phyloP scores from a whole-genome alignment of 1,140 invertebrate genomes.

The Scaptomyza hsui region DNA sequence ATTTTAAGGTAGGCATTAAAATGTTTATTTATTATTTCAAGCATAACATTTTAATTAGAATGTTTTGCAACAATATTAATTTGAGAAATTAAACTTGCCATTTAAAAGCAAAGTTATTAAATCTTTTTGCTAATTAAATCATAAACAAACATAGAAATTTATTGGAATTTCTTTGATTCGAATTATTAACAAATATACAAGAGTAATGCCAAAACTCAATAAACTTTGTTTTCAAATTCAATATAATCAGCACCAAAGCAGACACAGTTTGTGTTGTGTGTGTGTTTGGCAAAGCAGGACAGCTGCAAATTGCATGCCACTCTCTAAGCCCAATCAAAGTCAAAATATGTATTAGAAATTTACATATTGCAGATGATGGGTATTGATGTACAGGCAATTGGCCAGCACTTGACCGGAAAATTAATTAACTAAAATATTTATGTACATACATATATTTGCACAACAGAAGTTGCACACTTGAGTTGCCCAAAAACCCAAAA shows the following conservation, averaged over 20 bases:
- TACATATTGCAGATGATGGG: conserved; percentile 6
- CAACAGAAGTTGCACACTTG: conserved; percentile 18
- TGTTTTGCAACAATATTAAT: too few species aligned
- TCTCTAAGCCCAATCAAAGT: conserved; percentile 7
- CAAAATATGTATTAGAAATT: background rate
- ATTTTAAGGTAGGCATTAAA: background rate
- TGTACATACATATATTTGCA: conserved; percentile 32
- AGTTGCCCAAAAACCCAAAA: conserved; percentile 39
- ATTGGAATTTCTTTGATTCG: too few species aligned
- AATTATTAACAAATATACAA: too few species aligned
- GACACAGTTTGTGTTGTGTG: background rate
- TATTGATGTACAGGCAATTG: conserved; percentile 44
- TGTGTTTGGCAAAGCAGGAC: background rate
- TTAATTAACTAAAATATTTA: conserved; percentile 76
- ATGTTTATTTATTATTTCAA: too few species aligned
- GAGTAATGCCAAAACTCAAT: too few species aligned
- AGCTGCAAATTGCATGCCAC: background rate
- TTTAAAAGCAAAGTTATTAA: too few species aligned
- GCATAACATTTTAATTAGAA: too few species aligned
- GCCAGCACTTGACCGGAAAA: conserved; percentile 71
- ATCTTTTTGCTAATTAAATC: too few species aligned
- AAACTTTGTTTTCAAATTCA: too few species aligned
- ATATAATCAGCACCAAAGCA: background rate
- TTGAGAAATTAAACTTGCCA: too few species aligned
- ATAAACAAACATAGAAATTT: too few species aligned